These are phyloP conservation scores for Synergus umbraculus DNA, from an alignment of 2,888 invertebrate species.

Conservation along the genomic window DNA sequence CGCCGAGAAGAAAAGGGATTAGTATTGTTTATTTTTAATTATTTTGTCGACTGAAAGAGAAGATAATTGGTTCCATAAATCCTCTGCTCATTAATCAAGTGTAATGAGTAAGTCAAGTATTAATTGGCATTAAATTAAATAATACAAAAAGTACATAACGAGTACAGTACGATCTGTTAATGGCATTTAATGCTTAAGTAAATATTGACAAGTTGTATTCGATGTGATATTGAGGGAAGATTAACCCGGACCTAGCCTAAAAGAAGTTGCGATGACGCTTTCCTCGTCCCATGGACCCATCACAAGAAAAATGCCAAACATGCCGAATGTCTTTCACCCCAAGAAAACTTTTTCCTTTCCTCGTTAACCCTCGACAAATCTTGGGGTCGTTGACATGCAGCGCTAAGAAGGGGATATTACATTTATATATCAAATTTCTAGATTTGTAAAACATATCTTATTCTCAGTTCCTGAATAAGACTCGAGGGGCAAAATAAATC, in stretches of 20 bases:
- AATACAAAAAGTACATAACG: too few species aligned
- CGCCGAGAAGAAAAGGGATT: neutral
- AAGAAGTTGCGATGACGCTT: constrained; percentile 43
- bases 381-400: constrained; percentile 65
- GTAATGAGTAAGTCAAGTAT: too few species aligned
- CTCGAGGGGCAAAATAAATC: neutral
- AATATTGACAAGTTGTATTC: neutral
- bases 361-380: constrained; percentile 58
- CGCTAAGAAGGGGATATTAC: constrained; percentile 56
- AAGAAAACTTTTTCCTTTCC: constrained; percentile 48
- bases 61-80: too few species aligned
- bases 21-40: neutral
- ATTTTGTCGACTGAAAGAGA: too few species aligned
- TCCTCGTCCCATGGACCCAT: constrained; percentile 47
- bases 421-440: constrained; percentile 14
- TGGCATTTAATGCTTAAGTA: neutral
- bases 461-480: neutral
- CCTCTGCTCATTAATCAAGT: too few species aligned
- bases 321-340: constrained; percentile 51
- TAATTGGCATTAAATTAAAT: too few species aligned
- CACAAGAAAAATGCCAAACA: constrained; percentile 65
- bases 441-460: neutral
- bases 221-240: constrained; percentile 9
- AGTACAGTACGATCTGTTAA: too few species aligned
- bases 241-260: constrained; percentile 54